Evolutionary conservation across 2,113 vertebrate species (phyloP), one percentile per base, ranked within the genome.

Genomic region (Nothocercus julius): DNA sequence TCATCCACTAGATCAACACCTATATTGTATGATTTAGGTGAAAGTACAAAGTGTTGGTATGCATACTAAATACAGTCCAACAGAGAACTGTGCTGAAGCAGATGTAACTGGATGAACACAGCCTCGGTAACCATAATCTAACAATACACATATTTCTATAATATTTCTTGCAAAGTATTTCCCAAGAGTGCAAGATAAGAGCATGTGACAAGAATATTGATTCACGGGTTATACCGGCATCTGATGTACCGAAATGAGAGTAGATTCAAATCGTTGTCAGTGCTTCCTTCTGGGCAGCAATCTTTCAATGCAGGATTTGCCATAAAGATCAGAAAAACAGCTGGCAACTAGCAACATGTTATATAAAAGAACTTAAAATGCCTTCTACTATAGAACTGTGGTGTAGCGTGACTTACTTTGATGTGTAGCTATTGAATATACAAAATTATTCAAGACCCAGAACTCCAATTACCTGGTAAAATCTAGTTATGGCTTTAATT

Each of bases 241-340:
- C 91, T 96, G 93, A 97, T 96, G 94, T 92, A 76, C 76, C 9
- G 53, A 92, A 90, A 70, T 67, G 92, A 69, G 42, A 62, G 61
- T 85, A 68, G 88, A 83, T 94, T 96, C 86, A 79, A 94, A 93
- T 95, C 47, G 47, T 30, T 94, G 88, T 90, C 89, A 87, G 75
- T 11, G 67, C 44, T 97, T 93, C 96, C 97, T 97, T 95, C 89
- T 90, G 96, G 96, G 94, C 89, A 96, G 83, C 83, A 64, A 49
- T 92, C 82, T 94, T 95, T 97, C 87, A 90, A 53, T 38, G 47
- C 76, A 90, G 66, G 63, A 76, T 96, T 96, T 96, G 90, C 93
- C 88, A 92, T 79, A 59, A 86, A 85, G 90, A 97, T 96, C 95
- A 96, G 93, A 94, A 97, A 97, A 97, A 94, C 96, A 97, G 96